Evolutionary conservation across 2,113 vertebrate species (phyloP), one percentile per base, ranked within the genome.

Genomic region (Galbula dea): DNA sequence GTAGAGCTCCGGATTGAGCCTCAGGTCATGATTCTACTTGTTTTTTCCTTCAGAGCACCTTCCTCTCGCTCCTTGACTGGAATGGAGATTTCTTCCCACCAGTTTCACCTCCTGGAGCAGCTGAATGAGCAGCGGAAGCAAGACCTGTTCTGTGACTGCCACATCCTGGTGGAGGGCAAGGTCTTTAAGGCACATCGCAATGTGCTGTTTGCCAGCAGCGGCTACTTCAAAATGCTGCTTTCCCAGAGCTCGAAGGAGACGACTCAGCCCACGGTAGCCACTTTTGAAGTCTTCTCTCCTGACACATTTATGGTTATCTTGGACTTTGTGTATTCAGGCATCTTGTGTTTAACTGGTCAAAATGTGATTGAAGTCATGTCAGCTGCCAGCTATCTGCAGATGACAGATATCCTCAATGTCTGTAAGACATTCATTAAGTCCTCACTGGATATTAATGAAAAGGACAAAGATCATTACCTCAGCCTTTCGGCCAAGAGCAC

Each of bases 281-380:
- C 99, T 1, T 99, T 99, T 15, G 98, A 99, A 49, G 98, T 98
- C n/a, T 99, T 99, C 95, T 99, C 98, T 74, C 98, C 99, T 0
- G 99, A 99, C 82, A 99, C 98, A 1, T 99, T 99, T 73, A 98
- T 98, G 3, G 98, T 99, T 63, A 99, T 99, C 95, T 97, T 99
- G 94, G 99, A 99, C 97, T 99, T 99, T 8, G 98, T 99, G 68
- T 99, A 99, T 93, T 99, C 99, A 0, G 99, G 99, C 34, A 97
- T 97, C 67, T 97, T 99, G 86, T 98, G 98, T 62, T 98, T 99
- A 32, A 98, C 98, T 0, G 98, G 99, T 57, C 97, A 98, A 81
- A 99, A 99, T 4, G 99, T 99, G 41, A 99, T 99, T 4, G 99
- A 99, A 83, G 99, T 99, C 20, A 99, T 99, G 99, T 99, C 99